These are phyloP conservation scores for Oscarella lobularis DNA, from an alignment of 37 sponge, comb jelly and placozoan species.

Conservation along the genomic window DNA sequence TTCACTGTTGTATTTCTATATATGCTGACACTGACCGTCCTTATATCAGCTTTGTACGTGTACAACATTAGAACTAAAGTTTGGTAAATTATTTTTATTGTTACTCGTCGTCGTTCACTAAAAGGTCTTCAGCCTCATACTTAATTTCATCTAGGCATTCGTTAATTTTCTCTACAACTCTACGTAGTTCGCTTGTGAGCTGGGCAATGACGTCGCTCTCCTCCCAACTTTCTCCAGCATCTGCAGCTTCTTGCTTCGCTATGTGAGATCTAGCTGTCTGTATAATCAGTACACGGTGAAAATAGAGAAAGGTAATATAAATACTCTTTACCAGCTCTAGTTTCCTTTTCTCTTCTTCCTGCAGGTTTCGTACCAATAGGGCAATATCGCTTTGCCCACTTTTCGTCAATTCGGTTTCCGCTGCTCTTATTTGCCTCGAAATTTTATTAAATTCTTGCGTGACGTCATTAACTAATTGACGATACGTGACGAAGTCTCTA, in stretches of 20 bases:
- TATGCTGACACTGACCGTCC: slow-evolving; percentile 18
- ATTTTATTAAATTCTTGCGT: not conserved
- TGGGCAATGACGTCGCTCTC: not conserved
- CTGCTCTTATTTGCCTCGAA: not conserved
- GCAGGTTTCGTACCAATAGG: not conserved
- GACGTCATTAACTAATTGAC: not conserved
- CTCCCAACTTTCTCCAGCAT: not conserved
- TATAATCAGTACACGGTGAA: not conserved
- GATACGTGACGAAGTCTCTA: not conserved
- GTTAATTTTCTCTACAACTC: not conserved
- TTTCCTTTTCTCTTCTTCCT: not conserved
- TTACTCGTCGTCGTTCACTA: not conserved
- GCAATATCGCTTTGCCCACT: not conserved
- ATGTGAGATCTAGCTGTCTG: not conserved
- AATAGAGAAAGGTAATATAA: not conserved
- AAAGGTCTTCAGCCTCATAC: not conserved
- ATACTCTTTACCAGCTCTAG: not conserved
- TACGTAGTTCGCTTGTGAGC: not conserved
- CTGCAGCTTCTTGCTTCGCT: not conserved
- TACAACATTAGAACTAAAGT: slow-evolving; percentile 42
- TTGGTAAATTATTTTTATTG: not conserved
- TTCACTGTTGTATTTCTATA: slow-evolving; percentile 28
- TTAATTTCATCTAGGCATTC: not conserved
- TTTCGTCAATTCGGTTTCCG: not conserved
- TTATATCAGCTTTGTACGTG: slow-evolving; percentile 15